Base-by-base conservation (phyloP, 2,113 vertebrate species). In the Psittacus erithacus region DNA sequence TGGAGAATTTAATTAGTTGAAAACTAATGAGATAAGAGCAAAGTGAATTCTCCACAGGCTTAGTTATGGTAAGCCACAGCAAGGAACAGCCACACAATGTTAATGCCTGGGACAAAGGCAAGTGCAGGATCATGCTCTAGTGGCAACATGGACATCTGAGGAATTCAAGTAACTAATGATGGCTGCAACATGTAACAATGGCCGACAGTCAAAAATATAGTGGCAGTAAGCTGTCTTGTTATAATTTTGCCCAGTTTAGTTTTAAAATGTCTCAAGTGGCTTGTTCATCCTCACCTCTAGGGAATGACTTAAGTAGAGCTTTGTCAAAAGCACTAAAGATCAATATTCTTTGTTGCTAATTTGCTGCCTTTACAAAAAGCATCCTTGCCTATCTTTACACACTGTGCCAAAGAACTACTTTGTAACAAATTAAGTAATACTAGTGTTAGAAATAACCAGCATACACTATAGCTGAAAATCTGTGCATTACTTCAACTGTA, bases 291-390 rank as follows among this genome's bases (percentile, higher is more conserved):
- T 60, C 20, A 78, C 8, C 44, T 75, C 60, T 23, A 62, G 44
- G 14, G n/a, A 6, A 16, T 53, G 53, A 63, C 25, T 62, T 52
- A 70, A 74, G n/a, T 7, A 38, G 82, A 38, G 68, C 27, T 63
- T 62, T 81, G 41, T 67, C 43, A 81, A 55, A 94, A 94, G 39
- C 52, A 86, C 39, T 91, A 7, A 75, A 74, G 43, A 78, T 82
- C 76, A 93, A 69, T 49, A 59, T 31, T 53, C 33, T 68, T 80
- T 64, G 47, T 47, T 78, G 64, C 39, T 68, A 49, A 84, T 82
- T 85, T 70, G 29, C 57, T 44, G 23, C 15, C 18, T 43, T 71
- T 76, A 71, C 1, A 22, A 65, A 84, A 88, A 80, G n/a, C 57
- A 62, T 18, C 35, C 25, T 33, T 49, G 38, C 52, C 31, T 44